A percentile compares a stretch with the other conserved stretches of the same genome.
Conservation (phyloP, 2,113 vertebrate species). For the Apistogramma diplotaenia region DNA sequence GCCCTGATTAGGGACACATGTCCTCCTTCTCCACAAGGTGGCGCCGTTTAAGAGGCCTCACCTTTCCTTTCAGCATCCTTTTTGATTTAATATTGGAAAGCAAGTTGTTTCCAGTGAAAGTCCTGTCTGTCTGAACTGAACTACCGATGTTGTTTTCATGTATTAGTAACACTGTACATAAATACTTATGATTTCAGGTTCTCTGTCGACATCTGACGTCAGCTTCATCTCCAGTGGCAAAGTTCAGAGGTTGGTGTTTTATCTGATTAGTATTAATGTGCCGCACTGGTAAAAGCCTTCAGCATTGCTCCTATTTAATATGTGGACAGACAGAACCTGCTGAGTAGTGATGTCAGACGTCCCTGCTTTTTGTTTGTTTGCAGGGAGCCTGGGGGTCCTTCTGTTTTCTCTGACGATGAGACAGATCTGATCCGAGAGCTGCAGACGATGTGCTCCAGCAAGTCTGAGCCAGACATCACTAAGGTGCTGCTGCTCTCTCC, state of each 20-base stretch:
- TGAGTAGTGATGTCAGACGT: background rate
- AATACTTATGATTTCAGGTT: slow-evolving; percentile 68
- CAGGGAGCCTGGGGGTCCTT: slow-evolving; percentile 63
- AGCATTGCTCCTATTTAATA: background rate
- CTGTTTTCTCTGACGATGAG: slow-evolving; percentile 87
- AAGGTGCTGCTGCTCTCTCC: slow-evolving; percentile 76
- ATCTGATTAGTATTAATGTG: background rate
- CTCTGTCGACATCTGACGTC: slow-evolving; percentile 77
- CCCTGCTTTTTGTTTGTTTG: background rate
- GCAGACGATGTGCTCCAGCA: slow-evolving; percentile 93
- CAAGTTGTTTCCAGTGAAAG: background rate
- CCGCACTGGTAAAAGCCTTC: background rate
- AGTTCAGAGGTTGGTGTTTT: slow-evolving; percentile 51
- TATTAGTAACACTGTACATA: background rate
- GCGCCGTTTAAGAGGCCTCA: background rate
- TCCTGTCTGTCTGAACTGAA: no score
- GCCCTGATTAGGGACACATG: background rate
- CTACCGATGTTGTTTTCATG: background rate
- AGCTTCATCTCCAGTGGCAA: slow-evolving; percentile 72
- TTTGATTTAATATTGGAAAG: background rate
- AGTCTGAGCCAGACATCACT: slow-evolving; percentile 95
- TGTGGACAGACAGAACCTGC: background rate
- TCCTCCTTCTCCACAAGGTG: background rate
- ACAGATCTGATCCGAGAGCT: slow-evolving; percentile 89
- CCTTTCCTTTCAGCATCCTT: background rate